A percentile compares a stretch with the other conserved stretches of the same genome.
Evolutionary conservation across 2,797 vertebrate species (phyloP).

Genomic region (Chaetodon trifasciatus): DNA sequence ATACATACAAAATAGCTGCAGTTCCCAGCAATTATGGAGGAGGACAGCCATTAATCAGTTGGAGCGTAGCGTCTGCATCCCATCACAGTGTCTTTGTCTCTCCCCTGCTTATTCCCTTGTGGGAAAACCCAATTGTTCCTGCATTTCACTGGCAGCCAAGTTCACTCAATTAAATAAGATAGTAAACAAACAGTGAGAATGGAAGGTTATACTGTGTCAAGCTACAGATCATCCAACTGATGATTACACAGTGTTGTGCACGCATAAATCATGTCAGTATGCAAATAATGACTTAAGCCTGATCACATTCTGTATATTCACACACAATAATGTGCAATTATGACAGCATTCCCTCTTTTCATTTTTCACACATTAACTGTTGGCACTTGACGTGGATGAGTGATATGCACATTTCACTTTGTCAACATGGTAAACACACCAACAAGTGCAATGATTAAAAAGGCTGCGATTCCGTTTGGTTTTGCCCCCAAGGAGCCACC

Average conservation of each 20-base stretch:
- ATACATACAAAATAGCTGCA: constrained; percentile 66
- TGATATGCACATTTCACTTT: constrained; percentile 1
- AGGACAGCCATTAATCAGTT: constrained; percentile 76
- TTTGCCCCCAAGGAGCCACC: constrained; percentile 19
- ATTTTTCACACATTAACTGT: neutral
- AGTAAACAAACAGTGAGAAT: constrained; percentile 33
- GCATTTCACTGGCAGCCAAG: constrained; percentile 38
- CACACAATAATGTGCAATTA: neutral
- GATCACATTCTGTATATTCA: neutral
- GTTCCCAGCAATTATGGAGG: constrained; percentile 73
- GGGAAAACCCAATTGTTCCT: constrained; percentile 68
- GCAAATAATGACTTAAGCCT: constrained; percentile 1
- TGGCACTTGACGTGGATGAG: neutral
- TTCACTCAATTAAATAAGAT: constrained; percentile 51
- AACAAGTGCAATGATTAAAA: constrained; percentile 8
- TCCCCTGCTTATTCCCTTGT: constrained; percentile 57
- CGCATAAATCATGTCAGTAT: constrained; percentile 1
- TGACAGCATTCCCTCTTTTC: neutral
- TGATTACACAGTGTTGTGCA: constrained; percentile 13
- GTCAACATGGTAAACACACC: neutral
- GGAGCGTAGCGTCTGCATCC: constrained; percentile 64
- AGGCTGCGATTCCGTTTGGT: constrained; percentile 14
- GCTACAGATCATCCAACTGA: constrained; percentile 29
- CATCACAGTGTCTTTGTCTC: constrained; percentile 77
- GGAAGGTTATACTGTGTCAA: constrained; percentile 17